Base-by-base conservation (phyloP, 2,888 invertebrate genomes). In the Amorpha juglandis region DNA sequence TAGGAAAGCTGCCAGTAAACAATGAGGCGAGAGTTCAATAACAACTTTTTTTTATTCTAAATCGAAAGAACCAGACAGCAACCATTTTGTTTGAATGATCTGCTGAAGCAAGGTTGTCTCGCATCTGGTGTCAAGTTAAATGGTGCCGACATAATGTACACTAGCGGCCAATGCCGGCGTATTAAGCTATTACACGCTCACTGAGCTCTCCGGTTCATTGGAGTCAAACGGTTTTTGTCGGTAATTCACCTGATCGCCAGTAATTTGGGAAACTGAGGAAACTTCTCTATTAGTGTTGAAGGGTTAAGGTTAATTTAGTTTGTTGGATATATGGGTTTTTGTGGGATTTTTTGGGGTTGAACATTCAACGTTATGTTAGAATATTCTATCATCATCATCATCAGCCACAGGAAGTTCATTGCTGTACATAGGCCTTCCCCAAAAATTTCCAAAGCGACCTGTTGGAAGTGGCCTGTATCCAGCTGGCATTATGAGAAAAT, bases 181-280 rank as follows among this genome's bases (percentile, higher is more conserved):
- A 63, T 63, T 63, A 48, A 63, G 48, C 47, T 63, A 48, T 63
- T 50, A 48, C 33, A 21, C 48, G 63, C 33, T n/a, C 27, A 21
- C 47, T 38, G 62, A 4, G 50, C 51, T 51, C 38, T 63, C 9
- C 42, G 58, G 58, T 58, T 53, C 53, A 53, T 8, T 42, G 58
- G 58, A 38, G 58, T 58, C 42, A 58, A 58, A 58, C 38, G 58
- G 58, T 58, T 58, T 58, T 19, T 38, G 38, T 53, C 33, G 12
- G 52, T 55, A 35, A 35, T 55, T 38, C 58, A 19, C 38, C 50
- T 50, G 50, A 50, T 50, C 19, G 50, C 11, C 58, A 7, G 19
- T 12, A 42, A 42, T 58, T 12, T 58, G 38, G 38, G 16, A 19
- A 42, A 58, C 42, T 42, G 42, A 38, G 38, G 55, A 55, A 38